These are phyloP conservation scores for Psylliodes chrysocephalus DNA, from an alignment of 2,888 invertebrate species.

Conservation along the genomic window DNA sequence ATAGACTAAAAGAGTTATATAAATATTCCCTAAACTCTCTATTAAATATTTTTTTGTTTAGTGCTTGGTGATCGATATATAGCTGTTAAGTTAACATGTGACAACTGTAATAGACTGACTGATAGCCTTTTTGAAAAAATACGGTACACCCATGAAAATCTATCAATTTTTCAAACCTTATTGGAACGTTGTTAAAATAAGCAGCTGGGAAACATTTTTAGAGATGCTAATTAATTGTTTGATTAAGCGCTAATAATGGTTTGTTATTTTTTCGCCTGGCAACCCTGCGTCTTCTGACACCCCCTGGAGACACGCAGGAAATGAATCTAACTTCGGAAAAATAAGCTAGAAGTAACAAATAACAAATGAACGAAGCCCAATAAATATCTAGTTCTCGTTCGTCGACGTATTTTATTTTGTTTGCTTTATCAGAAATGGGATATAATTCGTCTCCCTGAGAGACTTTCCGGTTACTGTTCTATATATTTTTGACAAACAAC, in stretches of 20 bases:
- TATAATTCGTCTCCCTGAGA: slow-evolving; percentile 19
- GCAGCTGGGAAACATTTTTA: slow-evolving; percentile 1
- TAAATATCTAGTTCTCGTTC: slow-evolving; percentile 22
- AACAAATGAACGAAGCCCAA: slow-evolving; percentile 13
- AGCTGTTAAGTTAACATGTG: too few species aligned
- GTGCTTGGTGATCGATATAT: too few species aligned
- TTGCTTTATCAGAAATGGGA: slow-evolving; percentile 25
- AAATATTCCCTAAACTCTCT: too few species aligned
- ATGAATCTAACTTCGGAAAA: slow-evolving; percentile 14
- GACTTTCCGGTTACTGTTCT: slow-evolving; percentile 9
- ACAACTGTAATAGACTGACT: too few species aligned
- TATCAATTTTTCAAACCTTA: background rate
- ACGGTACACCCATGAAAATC: background rate
- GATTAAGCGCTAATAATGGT: slow-evolving; percentile 36
- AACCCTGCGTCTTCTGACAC: background rate
- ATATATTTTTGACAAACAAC: slow-evolving; percentile 16
- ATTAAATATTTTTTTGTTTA: too few species aligned
- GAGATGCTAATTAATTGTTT: slow-evolving; percentile 43
- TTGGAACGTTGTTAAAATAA: background rate
- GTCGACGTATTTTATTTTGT: slow-evolving; percentile 16
- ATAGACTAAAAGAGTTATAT: too few species aligned
- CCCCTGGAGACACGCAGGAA: slow-evolving; percentile 13
- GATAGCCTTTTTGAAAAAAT: too few species aligned
- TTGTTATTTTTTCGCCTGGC: slow-evolving; percentile 33
- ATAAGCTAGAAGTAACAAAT: slow-evolving; percentile 8